These are phyloP conservation scores for Epinotia ramella DNA, from an alignment of 2,888 invertebrate genomes.

Conservation along the genomic window DNA sequence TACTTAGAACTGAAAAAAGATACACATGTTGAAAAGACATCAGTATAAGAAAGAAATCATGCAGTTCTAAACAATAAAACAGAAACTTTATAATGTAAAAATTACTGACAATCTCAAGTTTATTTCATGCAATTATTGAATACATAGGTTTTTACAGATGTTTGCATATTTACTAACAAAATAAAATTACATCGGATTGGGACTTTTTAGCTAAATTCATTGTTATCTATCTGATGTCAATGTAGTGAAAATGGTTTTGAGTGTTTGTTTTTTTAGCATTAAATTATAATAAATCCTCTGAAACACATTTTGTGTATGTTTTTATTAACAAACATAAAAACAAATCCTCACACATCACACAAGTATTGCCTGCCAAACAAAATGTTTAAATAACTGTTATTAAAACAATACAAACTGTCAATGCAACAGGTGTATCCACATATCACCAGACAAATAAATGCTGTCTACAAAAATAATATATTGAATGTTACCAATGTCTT, in stretches of 20 bases:
- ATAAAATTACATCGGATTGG: too few relatives aligned
- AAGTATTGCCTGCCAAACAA: constrained; percentile 42
- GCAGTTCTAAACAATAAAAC: not conserved
- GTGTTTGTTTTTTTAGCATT: not conserved
- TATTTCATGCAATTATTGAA: not conserved
- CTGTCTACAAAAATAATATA: constrained; percentile 2
- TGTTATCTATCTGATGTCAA: not conserved
- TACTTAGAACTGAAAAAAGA: not conserved
- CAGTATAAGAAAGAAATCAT: not conserved
- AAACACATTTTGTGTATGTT: not conserved
- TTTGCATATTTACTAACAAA: too few relatives aligned
- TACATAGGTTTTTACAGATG: not conserved
- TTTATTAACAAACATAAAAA: constrained; percentile 2
- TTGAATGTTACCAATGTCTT: not conserved
- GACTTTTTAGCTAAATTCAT: not conserved
- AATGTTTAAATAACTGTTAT: constrained; percentile 5
- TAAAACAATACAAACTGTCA: constrained; percentile 38
- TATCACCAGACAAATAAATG: constrained; percentile 9
- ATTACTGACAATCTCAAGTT: not conserved
- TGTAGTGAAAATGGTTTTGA: constrained; percentile 2
- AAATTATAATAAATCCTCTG: not conserved
- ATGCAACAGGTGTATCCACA: constrained; percentile 53
- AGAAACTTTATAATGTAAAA: not conserved
- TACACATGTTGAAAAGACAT: not conserved
- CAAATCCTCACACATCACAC: not conserved